Evolutionary conservation across 2,888 invertebrate species (phyloP).

Genomic region (Abscondita cerata): DNA sequence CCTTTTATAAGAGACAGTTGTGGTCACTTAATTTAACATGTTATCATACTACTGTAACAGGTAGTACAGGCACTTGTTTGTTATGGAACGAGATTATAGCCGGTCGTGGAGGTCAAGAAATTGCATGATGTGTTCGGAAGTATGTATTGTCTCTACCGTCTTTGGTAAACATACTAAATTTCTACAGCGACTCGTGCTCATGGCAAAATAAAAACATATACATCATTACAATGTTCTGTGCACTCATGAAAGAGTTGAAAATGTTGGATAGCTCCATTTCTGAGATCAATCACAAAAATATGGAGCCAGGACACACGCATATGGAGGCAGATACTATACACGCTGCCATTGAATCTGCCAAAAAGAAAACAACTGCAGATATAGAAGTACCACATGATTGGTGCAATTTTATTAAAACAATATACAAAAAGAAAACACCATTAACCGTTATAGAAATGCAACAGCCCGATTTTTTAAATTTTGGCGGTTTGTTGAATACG

Average conservation of each 20-base stretch:
- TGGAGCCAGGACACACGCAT: conserved; percentile 20
- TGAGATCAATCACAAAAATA: conserved; percentile 22
- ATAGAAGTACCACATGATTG: conserved; percentile 19
- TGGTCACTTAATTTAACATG: conserved; percentile 9
- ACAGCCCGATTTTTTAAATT: conserved; percentile 7
- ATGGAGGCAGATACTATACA: conserved; percentile 34
- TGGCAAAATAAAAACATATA: neutral
- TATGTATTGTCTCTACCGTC: neutral
- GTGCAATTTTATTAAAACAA: conserved; percentile 14
- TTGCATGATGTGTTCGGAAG: neutral
- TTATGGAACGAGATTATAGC: conserved; percentile 1
- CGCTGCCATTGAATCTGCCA: conserved; percentile 27
- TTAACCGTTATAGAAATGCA: conserved; percentile 13
- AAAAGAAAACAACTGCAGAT: conserved; percentile 16
- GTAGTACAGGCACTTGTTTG: neutral
- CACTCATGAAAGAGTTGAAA: neutral
- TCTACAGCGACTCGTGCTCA: conserved; percentile 2
- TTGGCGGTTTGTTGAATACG: neutral
- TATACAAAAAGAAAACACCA: no score
- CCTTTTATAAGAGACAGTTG: conserved; percentile 10
- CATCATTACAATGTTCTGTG: conserved; percentile 2
- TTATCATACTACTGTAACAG: neutral
- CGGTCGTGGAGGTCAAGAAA: conserved; percentile 13
- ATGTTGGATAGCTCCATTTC: neutral
- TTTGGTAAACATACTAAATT: neutral